These are phyloP conservation scores for Rhabdornis inornatus DNA, from an alignment of 2,113 vertebrate species.

Conservation along the genomic window DNA sequence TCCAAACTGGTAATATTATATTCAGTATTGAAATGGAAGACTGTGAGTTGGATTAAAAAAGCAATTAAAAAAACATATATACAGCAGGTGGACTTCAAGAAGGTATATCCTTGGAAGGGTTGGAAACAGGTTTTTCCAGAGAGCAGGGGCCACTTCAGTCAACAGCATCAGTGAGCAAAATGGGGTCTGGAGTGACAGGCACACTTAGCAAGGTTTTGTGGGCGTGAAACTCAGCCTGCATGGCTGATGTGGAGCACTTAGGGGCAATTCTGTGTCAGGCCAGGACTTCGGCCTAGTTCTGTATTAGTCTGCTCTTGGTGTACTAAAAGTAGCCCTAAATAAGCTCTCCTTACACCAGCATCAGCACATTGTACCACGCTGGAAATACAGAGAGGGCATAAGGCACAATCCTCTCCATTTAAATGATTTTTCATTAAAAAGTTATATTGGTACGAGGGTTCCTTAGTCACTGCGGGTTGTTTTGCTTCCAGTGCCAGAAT, in stretches of 20 bases:
- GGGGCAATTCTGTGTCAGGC: not conserved
- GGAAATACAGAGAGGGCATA: not conserved
- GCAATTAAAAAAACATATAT: not conserved
- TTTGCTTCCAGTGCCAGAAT: conserved; percentile 57
- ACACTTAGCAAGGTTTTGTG: not conserved
- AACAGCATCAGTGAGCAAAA: not conserved
- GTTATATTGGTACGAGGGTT: conserved; percentile 29
- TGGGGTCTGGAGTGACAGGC: not conserved
- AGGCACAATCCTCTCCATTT: conserved; percentile 56
- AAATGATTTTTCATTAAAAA: conserved; percentile 50
- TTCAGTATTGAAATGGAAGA: fast-evolving
- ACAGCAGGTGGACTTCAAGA: not conserved
- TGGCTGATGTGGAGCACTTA: fast-evolving
- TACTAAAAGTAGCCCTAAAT: not conserved
- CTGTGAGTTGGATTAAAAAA: not conserved
- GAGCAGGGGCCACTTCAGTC: not conserved
- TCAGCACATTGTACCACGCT: not conserved
- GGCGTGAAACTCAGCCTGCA: not conserved
- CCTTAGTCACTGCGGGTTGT: conserved; percentile 52
- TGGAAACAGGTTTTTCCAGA: not conserved
- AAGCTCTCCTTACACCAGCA: not conserved
- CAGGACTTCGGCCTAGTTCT: not conserved
- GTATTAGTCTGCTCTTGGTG: not conserved
- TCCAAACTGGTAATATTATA: not conserved
- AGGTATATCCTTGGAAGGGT: not conserved